A percentile compares a stretch with the other conserved stretches of the same genome.
Conservation (phyloP, 2,888 invertebrate species). For the Hirtodrosophila duncani region DNA sequence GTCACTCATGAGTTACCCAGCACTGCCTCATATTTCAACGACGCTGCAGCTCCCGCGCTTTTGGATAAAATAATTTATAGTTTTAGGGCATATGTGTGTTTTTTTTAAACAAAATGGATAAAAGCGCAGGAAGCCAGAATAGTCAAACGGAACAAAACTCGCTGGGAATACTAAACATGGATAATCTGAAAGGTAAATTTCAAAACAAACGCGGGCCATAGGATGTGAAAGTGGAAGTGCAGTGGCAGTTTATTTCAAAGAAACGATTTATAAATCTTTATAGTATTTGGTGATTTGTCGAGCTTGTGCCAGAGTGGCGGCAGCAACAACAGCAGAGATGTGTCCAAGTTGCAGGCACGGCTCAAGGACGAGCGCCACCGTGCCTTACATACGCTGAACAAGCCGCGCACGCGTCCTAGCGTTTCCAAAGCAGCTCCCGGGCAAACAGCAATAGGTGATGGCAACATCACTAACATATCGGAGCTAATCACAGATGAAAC, state of each 20-base stretch:
- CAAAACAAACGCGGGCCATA: background rate
- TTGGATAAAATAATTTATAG: no score
- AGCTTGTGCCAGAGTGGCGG: conserved; percentile 42
- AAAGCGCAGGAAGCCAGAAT: conserved; percentile 21
- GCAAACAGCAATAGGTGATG: conserved; percentile 24
- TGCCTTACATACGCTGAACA: conserved; percentile 67
- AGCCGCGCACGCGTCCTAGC: conserved; percentile 41
- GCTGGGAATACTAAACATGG: conserved; percentile 66
- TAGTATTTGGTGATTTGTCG: conserved; percentile 71
- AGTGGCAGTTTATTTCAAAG: no score
- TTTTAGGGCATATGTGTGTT: no score
- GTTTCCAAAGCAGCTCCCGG: conserved; percentile 30
- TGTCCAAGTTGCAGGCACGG: conserved; percentile 49
- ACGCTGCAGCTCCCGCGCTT: no score
- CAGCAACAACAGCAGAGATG: conserved; percentile 22
- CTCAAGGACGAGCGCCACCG: conserved; percentile 63
- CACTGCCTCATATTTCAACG: no score
- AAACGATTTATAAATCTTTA: background rate
- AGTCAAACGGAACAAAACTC: conserved; percentile 52
- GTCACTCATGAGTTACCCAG: no score
- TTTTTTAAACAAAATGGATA: conserved; percentile 47
- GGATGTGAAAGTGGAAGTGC: background rate
- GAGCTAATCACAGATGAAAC: conserved; percentile 75
- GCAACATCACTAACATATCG: conserved; percentile 70
- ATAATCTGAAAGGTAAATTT: conserved; percentile 61